Percentiles rank a stretch among this genome's conserved stretches.
Evolutionary conservation across 2,888 invertebrate genomes (phyloP).

Genomic region (Xiphydria camelus): DNA sequence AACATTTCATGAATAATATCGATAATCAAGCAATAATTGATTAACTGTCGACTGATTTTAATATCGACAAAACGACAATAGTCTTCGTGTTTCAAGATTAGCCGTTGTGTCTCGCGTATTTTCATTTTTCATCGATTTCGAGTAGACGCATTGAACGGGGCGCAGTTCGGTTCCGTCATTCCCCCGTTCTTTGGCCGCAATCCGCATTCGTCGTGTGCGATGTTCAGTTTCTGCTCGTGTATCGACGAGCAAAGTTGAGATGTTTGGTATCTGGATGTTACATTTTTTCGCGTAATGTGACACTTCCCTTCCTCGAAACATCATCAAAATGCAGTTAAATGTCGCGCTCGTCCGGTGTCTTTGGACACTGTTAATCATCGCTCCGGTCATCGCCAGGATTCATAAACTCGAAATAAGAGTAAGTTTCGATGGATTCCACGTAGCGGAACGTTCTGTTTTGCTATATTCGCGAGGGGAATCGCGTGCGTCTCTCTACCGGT

Average conservation of each 20-base stretch:
- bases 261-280: constrained; percentile 11
- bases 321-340: constrained; percentile 29
- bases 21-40: too few species aligned
- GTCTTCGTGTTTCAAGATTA: too few species aligned
- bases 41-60: too few species aligned
- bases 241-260: constrained; percentile 27
- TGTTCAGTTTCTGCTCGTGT: constrained; percentile 36
- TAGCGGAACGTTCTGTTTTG: neutral
- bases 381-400: constrained; percentile 55
- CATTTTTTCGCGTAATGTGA: constrained; percentile 32
- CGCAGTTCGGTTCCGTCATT: neutral
- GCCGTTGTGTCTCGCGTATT: too few species aligned
- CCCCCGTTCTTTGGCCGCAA: neutral
- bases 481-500: neutral
- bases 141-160: too few species aligned
- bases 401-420: constrained; percentile 67
- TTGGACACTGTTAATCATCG: constrained; percentile 27
- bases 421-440: constrained; percentile 43
- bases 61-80: too few species aligned
- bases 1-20: too few species aligned
- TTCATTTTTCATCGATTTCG: too few species aligned
- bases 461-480: too few species aligned
- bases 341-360: constrained; percentile 22
- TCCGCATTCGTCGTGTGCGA: neutral
- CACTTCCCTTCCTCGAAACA: constrained; percentile 10